Conservation (phyloP, 2,888 invertebrate species). For the Cenopis cana region DNA sequence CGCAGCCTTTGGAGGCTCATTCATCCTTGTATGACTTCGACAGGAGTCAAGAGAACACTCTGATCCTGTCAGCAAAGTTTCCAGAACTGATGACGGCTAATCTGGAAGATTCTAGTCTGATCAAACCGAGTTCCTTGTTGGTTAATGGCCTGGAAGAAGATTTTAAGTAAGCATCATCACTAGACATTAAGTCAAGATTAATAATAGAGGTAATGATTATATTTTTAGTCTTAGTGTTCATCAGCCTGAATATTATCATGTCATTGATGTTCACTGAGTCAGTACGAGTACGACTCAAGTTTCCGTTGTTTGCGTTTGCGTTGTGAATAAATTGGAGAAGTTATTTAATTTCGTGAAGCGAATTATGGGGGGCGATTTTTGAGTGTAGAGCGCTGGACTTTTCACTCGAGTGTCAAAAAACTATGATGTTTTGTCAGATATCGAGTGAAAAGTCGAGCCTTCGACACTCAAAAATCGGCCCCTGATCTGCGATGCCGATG, state of each 20-base stretch:
- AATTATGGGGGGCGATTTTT: too few species aligned
- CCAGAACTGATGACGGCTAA: conserved; percentile 84
- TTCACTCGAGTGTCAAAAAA: too few species aligned
- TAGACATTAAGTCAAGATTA: background rate
- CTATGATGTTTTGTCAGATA: too few species aligned
- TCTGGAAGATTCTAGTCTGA: conserved; percentile 64
- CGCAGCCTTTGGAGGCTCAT: conserved; percentile 73
- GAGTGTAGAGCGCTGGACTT: too few species aligned
- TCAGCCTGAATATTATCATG: background rate
- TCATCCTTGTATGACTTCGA: conserved; percentile 75
- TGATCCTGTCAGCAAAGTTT: conserved; percentile 81
- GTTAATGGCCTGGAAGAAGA: conserved; percentile 66
- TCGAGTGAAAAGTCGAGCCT: too few species aligned
- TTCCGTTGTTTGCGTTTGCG: background rate
- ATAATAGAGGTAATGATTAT: background rate
- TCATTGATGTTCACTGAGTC: too few species aligned
- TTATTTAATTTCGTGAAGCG: background rate
- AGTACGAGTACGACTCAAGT: too few species aligned
- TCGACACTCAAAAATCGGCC: too few species aligned
- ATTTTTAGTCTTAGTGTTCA: background rate
- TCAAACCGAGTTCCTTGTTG: conserved; percentile 70
- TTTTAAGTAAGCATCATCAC: conserved; percentile 66
- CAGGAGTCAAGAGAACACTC: conserved; percentile 73
- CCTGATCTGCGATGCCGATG: too few species aligned
- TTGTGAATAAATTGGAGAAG: background rate